These are phyloP conservation scores for Rhamphomyia laevipes DNA, from an alignment of 2,888 invertebrate genomes.

Conservation along the genomic window DNA sequence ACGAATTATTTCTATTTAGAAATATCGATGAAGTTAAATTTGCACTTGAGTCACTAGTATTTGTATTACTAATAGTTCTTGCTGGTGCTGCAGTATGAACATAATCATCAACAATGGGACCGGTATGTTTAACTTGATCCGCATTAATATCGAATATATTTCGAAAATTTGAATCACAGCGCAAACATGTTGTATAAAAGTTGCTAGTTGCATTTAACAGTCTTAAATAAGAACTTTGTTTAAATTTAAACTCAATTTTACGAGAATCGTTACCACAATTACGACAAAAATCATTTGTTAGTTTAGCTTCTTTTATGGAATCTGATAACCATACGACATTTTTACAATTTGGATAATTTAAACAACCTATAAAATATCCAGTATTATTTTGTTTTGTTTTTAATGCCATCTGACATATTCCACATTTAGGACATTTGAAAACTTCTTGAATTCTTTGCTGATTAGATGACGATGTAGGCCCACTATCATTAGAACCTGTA, in stretches of 20 bases:
- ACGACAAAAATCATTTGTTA: constrained; percentile 52
- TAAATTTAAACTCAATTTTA: constrained; percentile 16
- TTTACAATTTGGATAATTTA: constrained; percentile 67
- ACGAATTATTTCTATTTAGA: neutral
- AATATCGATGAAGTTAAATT: neutral
- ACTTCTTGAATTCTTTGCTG: constrained; percentile 29
- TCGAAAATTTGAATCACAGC: constrained; percentile 31
- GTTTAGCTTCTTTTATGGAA: constrained; percentile 51
- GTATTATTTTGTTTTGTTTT: constrained; percentile 53
- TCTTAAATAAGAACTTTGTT: constrained; percentile 21
- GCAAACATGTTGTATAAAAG: constrained; percentile 32
- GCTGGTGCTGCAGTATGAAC: neutral
- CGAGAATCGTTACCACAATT: constrained; percentile 25
- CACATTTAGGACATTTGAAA: constrained; percentile 69
- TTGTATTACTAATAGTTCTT: neutral
- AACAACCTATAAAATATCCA: constrained; percentile 63
- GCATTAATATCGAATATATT: constrained; percentile 31
- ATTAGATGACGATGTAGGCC: constrained; percentile 4
- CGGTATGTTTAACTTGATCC: constrained; percentile 29
- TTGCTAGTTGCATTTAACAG: constrained; percentile 27
- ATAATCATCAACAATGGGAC: constrained; percentile 25
- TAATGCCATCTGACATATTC: constrained; percentile 50
- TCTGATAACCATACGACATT: constrained; percentile 72
- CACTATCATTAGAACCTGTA: neutral
- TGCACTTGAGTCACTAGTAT: neutral